Evolutionary conservation across 2,113 vertebrate genomes (phyloP).

Genomic region (Myodes glareolus): DNA sequence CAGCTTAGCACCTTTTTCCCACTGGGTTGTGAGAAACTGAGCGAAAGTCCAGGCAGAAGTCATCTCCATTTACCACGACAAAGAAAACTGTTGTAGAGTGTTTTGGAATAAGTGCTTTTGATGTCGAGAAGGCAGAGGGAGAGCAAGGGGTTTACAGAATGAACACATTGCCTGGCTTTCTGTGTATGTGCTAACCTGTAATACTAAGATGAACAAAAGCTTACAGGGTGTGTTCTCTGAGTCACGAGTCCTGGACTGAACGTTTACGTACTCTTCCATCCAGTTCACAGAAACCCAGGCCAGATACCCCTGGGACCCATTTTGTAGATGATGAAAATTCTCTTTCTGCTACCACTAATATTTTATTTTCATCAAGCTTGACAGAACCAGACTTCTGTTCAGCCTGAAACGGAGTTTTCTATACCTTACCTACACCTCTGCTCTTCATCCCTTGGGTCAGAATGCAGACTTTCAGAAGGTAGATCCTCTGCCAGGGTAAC

Average conservation of each 20-base stretch:
- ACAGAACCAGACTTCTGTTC: neutral
- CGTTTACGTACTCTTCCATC: accelerated
- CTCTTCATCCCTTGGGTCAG: neutral
- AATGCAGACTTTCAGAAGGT: neutral
- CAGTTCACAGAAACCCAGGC: neutral
- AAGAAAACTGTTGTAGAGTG: neutral
- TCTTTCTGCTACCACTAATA: neutral
- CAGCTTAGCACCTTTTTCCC: neutral
- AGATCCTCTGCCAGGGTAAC: neutral
- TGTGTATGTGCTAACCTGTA: neutral
- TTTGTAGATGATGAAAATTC: neutral
- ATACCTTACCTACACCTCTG: neutral
- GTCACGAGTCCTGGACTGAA: neutral
- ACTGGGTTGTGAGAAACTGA: neutral
- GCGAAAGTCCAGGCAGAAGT: neutral
- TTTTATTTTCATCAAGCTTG: neutral
- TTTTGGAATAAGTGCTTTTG: neutral
- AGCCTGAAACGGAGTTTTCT: neutral
- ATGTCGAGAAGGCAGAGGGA: neutral
- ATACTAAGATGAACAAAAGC: too few relatives aligned
- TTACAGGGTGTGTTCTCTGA: too few relatives aligned
- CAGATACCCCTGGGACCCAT: neutral
- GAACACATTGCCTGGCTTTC: neutral
- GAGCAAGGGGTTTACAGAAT: neutral
- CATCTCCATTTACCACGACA: neutral